Base-by-base conservation (phyloP, 2,888 invertebrate species). In the Cecidostiba fungosa region DNA sequence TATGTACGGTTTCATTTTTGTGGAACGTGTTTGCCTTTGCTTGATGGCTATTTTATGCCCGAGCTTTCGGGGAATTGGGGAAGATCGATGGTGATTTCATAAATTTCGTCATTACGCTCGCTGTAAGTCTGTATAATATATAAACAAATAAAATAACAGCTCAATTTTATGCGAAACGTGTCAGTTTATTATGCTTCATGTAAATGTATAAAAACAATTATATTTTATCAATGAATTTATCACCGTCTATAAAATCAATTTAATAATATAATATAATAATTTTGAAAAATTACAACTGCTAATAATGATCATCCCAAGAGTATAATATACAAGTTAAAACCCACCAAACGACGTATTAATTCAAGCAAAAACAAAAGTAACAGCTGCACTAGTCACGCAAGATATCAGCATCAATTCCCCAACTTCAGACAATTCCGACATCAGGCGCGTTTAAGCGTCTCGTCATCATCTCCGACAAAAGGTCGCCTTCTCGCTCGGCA, bases 381-480 rank as follows among this genome's bases (percentile, higher is more conserved):
- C 29, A 66, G 29, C 66, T 26, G 29, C 66, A 14, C 54, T 43
- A 36, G 72, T 43, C 36, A 39, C 19, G 36, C 32, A 19, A n/a
- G 54, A 54, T 54, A 29, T 26, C 29, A 14, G 29, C 29, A 29
- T 66, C 66, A 66, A 39, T 72, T 72, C 39, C 36, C 47, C 39
- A 32, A 74, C 73, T 82, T 76, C 66, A 36, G 82, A 69, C 74
- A 59, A 82, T 74, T 82, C 26, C 66, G 72, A 72, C 83, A n/a
- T n/a, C n/a, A 77, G 74, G 47, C 72, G 59, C 72, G 26, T 76
- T 77, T 80, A 72, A 83, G 78, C 54, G 80, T 80, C 83, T 77
- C 80, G 79, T 83, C 83, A 76, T 79, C 79, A 32, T 43, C 43
- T 43, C 14, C 43, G 59, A 79, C 78, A 82, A 74, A 82, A 82